A percentile compares a stretch with the other conserved stretches of the same genome.
phyloP scores from a whole-genome alignment of 1,140 invertebrate species.

The Caenorhabditis inopinata region DNA sequence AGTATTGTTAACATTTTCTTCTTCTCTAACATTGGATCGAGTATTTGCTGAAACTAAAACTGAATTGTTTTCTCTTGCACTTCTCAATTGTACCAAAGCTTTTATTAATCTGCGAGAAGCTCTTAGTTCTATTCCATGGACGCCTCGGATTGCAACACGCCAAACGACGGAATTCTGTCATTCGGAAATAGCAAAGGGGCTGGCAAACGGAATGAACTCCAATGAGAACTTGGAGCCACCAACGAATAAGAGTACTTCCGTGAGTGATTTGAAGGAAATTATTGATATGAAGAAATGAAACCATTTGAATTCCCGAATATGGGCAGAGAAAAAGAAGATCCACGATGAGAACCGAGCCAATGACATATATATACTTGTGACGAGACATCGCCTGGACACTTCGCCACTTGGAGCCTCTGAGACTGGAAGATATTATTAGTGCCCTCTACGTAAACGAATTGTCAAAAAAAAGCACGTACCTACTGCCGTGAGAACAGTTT shows the following conservation, averaged over 20 bases:
- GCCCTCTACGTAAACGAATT: neutral
- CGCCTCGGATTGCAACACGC: slow-evolving; percentile 56
- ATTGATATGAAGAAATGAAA: slow-evolving; percentile 63
- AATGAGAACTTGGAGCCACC: slow-evolving; percentile 64
- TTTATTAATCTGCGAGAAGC: slow-evolving; percentile 38
- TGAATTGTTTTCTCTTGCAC: neutral
- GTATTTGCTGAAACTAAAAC: slow-evolving; percentile 29
- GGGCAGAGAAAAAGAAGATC: slow-evolving; percentile 65
- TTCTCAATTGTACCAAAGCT: neutral
- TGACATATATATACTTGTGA: slow-evolving; percentile 66
- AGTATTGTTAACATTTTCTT: neutral
- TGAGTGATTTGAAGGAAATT: slow-evolving; percentile 58
- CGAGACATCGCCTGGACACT: slow-evolving; percentile 62
- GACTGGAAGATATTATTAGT: neutral
- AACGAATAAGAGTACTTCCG: slow-evolving; percentile 59
- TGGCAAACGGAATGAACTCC: slow-evolving; percentile 65
- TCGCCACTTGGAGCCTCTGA: slow-evolving; percentile 18
- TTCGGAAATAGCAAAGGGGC: slow-evolving; percentile 63
- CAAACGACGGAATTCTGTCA: slow-evolving; percentile 65
- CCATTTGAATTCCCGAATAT: slow-evolving; percentile 63
- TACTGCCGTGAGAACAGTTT: slow-evolving; percentile 39
- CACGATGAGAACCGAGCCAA: slow-evolving; percentile 64
- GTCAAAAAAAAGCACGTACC: neutral
- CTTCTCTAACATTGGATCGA: slow-evolving; percentile 29
- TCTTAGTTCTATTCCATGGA: slow-evolving; percentile 42